Evolutionary conservation across 2,797 vertebrate species (phyloP), one percentile per base, ranked within the genome.

Genomic region (Pteropus rufus): DNA sequence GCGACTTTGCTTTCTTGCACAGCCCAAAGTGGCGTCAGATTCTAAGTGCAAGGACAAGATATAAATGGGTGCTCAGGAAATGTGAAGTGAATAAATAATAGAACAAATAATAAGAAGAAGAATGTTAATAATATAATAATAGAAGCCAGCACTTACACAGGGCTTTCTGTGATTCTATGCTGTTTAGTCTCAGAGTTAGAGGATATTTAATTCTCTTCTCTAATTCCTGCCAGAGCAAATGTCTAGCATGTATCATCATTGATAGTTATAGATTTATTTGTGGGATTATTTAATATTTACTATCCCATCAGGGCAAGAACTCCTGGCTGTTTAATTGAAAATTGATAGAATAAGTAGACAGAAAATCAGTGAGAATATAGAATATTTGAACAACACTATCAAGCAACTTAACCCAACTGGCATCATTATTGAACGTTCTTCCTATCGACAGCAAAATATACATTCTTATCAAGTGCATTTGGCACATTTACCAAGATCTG

Each of bases 211-310:
- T 58, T 23, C 36, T 87, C 24, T 91, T 79, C 31, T 88, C 65
- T 36, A 67, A 4, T 72, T 85, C 44, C 60, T 83, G 39, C 29
- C 49, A 34, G 91, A 89, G 36, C 36, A 88, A 89, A 65, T 79
- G 60, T 73, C 52, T 67, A 56, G 5, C 23, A 15, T 44, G 69
- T 86, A 39, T 90, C 24, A 9, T 73, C 49, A 29, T 5, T 12
- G 77, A 41, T 69, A 18, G 29, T 83, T 91, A 54, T 29, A n/a
- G 79, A 58, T 73, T 84, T 86, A 89, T 88, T 73, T 77, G 72
- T 94, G 90, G 49, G 72, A 58, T 85, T 67, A 72, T 90, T 97
- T 89, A 93, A 85, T 87, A 82, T 82, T 90, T 69, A 85, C 73
- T 52, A 31, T 60, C 49, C 41, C 58, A 70, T 29, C 31, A 94